These are phyloP conservation scores for Monochamus alternatus DNA, from an alignment of 2,888 invertebrate species.

Conservation along the genomic window DNA sequence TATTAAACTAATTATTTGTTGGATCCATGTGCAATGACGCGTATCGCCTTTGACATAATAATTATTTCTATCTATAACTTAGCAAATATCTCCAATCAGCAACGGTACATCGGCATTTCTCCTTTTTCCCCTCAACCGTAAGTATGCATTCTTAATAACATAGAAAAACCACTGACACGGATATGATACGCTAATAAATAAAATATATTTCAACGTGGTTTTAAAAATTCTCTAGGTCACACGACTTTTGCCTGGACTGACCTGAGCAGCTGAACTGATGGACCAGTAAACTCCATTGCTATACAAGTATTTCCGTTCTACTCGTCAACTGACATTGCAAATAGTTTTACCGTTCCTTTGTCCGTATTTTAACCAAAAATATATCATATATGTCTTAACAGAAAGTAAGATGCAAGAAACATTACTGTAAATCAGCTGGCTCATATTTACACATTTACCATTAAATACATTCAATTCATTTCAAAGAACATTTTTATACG, in stretches of 20 bases:
- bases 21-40: conserved; percentile 15
- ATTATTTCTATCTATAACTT: not conserved
- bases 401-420: too few species aligned
- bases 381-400: not conserved
- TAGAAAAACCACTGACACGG: conserved; percentile 30
- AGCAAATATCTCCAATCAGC: not conserved
- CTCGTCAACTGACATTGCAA: conserved; percentile 19
- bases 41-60: conserved; percentile 10
- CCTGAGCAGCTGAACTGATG: conserved; percentile 41
- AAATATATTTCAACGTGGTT: conserved; percentile 37
- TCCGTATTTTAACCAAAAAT: not conserved
- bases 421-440: too few species aligned
- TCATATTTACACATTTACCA: too few species aligned
- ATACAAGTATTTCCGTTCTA: conserved; percentile 46
- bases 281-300: conserved; percentile 43
- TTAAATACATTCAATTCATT: too few species aligned
- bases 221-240: conserved; percentile 40
- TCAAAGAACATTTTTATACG: too few species aligned
- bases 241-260: conserved; percentile 31
- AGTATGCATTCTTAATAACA: not conserved
- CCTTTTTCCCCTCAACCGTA: not conserved
- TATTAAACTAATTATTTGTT: not conserved
- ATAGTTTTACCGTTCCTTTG: not conserved
- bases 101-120: conserved; percentile 1
- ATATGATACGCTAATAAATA: conserved; percentile 9